These are phyloP conservation scores for Rhinolophus sinicus DNA, from an alignment of 2,113 vertebrate species.

Conservation along the genomic window DNA sequence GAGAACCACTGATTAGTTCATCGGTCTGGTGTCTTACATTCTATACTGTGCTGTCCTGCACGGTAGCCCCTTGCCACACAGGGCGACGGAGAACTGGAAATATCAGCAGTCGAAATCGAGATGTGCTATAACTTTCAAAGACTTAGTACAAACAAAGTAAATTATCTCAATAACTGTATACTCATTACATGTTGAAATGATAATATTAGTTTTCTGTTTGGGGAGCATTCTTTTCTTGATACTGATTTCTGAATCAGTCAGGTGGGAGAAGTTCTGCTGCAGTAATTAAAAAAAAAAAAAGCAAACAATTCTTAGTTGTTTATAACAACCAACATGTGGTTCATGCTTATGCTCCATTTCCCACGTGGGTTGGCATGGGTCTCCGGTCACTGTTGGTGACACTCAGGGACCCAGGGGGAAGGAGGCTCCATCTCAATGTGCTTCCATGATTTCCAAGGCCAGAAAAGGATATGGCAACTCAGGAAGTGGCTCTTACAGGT, in stretches of 20 bases:
- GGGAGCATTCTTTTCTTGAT: not conserved
- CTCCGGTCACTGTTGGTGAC: not conserved
- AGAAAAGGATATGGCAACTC: not conserved
- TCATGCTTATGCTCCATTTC: not conserved
- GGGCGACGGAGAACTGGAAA: not conserved
- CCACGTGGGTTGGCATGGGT: not conserved
- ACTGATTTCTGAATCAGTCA: not conserved
- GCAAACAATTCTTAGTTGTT: not conserved
- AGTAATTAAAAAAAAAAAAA: not conserved
- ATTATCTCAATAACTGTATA: not conserved
- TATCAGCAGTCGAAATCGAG: not conserved
- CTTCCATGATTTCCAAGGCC: not conserved
- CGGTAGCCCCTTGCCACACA: not conserved
- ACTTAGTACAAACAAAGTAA: not conserved
- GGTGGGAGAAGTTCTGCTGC: not conserved
- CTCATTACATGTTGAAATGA: not conserved
- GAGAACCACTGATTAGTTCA: not conserved
- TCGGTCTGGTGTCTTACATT: not conserved
- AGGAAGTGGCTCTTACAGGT: not conserved
- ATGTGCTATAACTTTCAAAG: not conserved
- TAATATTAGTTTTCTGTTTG: slow-evolving; percentile 20
- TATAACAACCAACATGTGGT: not conserved
- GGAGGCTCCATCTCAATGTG: not conserved
- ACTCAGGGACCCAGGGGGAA: not conserved
- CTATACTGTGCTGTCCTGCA: not conserved